Evolutionary conservation across 2,113 vertebrate genomes (phyloP).

Genomic region (Setophaga coronata): DNA sequence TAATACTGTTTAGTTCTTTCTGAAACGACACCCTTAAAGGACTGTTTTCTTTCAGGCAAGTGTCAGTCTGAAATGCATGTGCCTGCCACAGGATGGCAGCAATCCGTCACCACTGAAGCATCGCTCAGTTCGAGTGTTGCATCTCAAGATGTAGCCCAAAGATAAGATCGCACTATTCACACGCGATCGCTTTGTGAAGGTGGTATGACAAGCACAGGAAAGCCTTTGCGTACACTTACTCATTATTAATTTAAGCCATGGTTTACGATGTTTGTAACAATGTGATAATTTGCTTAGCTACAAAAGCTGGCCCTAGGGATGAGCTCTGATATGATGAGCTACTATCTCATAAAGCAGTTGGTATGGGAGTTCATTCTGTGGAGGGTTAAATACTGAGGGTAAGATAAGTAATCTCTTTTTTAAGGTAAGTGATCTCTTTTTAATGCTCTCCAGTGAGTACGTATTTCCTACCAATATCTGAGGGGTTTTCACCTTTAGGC

Average conservation of each 20-base stretch:
- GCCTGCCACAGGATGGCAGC: conserved; percentile 57
- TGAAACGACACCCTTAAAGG: background rate
- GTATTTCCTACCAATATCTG: background rate
- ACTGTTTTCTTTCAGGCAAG: background rate
- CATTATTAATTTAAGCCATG: background rate
- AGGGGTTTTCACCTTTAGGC: background rate
- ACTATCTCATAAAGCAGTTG: background rate
- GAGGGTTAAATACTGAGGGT: background rate
- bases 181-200: background rate
- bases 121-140: fast-evolving
- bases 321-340: background rate
- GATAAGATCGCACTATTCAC: background rate
- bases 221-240: background rate
- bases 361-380: background rate
- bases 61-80: background rate
- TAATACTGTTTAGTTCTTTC: background rate
- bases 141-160: background rate
- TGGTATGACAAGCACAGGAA: background rate
- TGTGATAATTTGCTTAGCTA: background rate
- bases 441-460: background rate
- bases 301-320: background rate
- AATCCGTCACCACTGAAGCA: background rate
- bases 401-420: background rate
- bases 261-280: background rate
- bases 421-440: background rate